phyloP scores from a whole-genome alignment of 2,888 invertebrate genomes.

The Oscheius myriophilus region DNA sequence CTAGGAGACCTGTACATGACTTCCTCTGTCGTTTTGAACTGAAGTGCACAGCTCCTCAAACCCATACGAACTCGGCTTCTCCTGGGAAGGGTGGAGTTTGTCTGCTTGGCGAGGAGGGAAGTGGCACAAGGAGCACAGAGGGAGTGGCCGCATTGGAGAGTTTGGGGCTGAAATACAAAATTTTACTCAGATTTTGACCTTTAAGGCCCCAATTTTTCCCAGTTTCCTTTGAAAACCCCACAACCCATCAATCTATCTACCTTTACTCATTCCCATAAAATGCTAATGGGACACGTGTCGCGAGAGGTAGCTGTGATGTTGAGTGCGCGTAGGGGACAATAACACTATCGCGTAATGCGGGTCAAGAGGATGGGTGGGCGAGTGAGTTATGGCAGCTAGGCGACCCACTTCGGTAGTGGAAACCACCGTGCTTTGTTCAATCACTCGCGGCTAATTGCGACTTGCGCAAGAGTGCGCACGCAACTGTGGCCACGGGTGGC shows the following conservation, averaged over 20 bases:
- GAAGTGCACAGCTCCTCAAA: slow-evolving; percentile 20
- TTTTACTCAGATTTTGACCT: not conserved
- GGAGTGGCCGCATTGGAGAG: slow-evolving; percentile 57
- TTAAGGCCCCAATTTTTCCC: no score
- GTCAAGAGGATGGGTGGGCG: not conserved
- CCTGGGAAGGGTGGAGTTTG: not conserved
- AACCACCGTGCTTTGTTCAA: not conserved
- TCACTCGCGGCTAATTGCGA: slow-evolving; percentile 3
- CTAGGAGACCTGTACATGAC: slow-evolving; percentile 39
- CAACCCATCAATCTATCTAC: no score
- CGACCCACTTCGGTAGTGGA: no score
- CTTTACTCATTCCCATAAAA: not conserved
- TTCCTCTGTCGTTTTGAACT: not conserved
- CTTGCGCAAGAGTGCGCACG: not conserved
- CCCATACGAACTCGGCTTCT: slow-evolving; percentile 29
- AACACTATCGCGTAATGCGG: slow-evolving; percentile 7
- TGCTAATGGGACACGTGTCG: not conserved
- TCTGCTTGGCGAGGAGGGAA: slow-evolving; percentile 4
- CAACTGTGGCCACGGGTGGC: not conserved
- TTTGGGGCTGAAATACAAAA: slow-evolving; percentile 46
- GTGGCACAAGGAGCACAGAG: slow-evolving; percentile 32
- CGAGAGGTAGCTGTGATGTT: not conserved
- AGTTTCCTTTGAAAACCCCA: no score
- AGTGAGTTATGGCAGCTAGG: no score
- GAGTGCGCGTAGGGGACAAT: not conserved